Evolutionary conservation across 2,888 invertebrate genomes (phyloP).

Genomic region (Antitype chi): DNA sequence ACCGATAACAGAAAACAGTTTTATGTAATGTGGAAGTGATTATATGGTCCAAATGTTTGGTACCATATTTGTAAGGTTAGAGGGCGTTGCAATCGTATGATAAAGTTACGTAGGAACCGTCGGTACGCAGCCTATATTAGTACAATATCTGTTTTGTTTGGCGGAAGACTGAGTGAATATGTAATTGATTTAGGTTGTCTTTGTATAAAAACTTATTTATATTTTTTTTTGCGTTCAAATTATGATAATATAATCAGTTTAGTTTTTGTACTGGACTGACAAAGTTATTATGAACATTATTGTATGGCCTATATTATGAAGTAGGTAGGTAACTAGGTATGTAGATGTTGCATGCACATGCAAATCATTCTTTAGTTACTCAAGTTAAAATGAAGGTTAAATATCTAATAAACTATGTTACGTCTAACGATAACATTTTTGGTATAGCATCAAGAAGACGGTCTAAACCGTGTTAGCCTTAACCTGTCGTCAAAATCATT

Average conservation of each 20-base stretch:
- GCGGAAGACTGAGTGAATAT: conserved; percentile 33
- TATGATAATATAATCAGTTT: conserved; percentile 34
- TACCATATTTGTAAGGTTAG: conserved; percentile 41
- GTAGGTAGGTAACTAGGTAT: neutral
- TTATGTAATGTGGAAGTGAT: conserved; percentile 67
- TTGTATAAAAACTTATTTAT: conserved; percentile 22
- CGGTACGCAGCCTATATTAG: conserved; percentile 23
- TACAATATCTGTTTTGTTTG: conserved; percentile 17
- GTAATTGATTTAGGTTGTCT: conserved; percentile 25
- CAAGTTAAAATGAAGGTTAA: conserved; percentile 12
- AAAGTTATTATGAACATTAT: neutral
- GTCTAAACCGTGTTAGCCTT: neutral
- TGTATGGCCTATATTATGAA: neutral
- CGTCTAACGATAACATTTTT: neutral
- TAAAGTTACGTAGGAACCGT: conserved; percentile 24
- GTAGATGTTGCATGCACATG: neutral
- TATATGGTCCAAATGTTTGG: conserved; percentile 47
- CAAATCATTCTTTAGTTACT: neutral
- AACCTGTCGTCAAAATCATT: conserved; percentile 3
- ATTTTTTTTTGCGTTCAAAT: conserved; percentile 8
- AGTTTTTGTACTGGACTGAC: conserved; percentile 17
- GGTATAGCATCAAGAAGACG: conserved; percentile 9
- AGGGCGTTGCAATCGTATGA: conserved; percentile 36
- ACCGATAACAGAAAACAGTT: conserved; percentile 50
- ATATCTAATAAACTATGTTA: neutral